A percentile compares a stretch with the other conserved stretches of the same genome.
phyloP scores from a whole-genome alignment of 92 coral and sea anemone species.

The Isaurus tuberculatus region DNA sequence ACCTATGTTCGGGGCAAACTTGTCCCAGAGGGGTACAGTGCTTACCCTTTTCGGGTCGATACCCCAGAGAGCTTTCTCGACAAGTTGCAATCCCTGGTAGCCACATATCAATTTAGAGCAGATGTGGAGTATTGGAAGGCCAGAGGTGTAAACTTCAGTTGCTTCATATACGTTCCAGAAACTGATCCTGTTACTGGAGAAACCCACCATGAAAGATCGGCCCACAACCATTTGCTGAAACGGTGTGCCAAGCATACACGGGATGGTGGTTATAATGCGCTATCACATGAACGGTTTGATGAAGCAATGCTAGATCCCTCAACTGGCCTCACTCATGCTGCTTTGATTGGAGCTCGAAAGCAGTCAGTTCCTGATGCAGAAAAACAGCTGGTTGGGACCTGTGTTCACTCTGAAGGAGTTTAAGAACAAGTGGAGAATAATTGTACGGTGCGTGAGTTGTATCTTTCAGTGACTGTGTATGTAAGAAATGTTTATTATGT shows the following conservation, averaged over 20 bases:
- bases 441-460: neutral
- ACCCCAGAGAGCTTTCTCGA: conserved; percentile 62
- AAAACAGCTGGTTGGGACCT: conserved; percentile 31
- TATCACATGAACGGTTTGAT: conserved; percentile 43
- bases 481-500: conserved; percentile 5
- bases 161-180: conserved; percentile 27
- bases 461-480: neutral
- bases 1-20: conserved; percentile 49
- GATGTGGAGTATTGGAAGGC: conserved; percentile 30
- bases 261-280: conserved; percentile 36
- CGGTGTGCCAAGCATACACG: conserved; percentile 48
- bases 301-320: conserved; percentile 51
- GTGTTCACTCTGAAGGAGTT: conserved; percentile 12
- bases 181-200: conserved; percentile 48
- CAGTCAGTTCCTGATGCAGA: conserved; percentile 63
- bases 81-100: conserved; percentile 63
- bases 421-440: conserved; percentile 19
- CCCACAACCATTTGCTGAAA: conserved; percentile 40
- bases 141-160: conserved; percentile 21
- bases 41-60: conserved; percentile 56
- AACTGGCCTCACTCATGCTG: conserved; percentile 61
- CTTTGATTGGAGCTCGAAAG: conserved; percentile 49
- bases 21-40: conserved; percentile 61
- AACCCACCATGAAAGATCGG: conserved; percentile 48
- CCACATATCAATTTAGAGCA: conserved; percentile 51